A percentile compares a stretch with the other conserved stretches of the same genome.
Evolutionary conservation across 2,888 invertebrate species (phyloP).

Genomic region (Mythimna impura): DNA sequence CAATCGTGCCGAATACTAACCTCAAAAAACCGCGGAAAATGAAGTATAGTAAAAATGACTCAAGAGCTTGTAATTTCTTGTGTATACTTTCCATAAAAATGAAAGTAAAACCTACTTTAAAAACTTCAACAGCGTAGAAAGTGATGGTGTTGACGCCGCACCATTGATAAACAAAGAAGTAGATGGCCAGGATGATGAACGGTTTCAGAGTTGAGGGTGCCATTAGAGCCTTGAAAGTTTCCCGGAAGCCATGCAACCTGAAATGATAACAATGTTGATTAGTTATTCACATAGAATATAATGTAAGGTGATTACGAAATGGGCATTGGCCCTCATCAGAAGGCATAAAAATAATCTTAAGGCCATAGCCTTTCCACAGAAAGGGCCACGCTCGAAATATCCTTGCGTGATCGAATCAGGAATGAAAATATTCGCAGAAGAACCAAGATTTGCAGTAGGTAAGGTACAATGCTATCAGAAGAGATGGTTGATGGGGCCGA

Average conservation of each 20-base stretch:
- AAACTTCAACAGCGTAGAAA: slow-evolving; percentile 93
- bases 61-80: background rate
- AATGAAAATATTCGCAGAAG: no score
- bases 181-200: slow-evolving; percentile 91
- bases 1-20: no score
- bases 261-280: slow-evolving; percentile 40
- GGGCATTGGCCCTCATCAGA: no score
- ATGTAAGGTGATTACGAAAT: no score
- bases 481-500: no score
- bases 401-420: no score
- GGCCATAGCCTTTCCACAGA: no score
- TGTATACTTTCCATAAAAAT: background rate
- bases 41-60: background rate
- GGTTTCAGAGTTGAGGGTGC: slow-evolving; percentile 92
- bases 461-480: no score
- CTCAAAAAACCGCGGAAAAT: no score
- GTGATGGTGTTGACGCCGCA: slow-evolving; percentile 93
- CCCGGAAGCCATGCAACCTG: slow-evolving; percentile 86
- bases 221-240: slow-evolving; percentile 90
- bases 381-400: no score
- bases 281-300: background rate
- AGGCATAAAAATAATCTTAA: no score
- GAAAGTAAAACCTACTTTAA: slow-evolving; percentile 81
- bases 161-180: slow-evolving; percentile 93
- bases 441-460: no score